Percentiles rank a stretch among this genome's conserved stretches.
These are phyloP conservation scores for Habropoda laboriosa DNA, from an alignment of 1,140 invertebrate species.

Conservation along the genomic window DNA sequence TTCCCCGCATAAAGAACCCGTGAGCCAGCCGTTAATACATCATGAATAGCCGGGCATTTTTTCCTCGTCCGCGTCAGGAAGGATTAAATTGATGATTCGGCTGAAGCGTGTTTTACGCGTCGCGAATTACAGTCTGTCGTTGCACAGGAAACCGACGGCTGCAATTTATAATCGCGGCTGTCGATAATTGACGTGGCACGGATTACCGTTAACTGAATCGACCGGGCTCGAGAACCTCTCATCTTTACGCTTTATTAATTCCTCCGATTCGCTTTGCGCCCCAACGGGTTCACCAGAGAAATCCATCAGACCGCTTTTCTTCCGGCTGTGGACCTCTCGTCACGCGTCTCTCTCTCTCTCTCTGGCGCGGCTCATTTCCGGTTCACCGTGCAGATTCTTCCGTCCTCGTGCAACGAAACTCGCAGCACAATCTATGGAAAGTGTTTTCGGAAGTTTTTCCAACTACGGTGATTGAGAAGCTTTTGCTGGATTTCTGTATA, in stretches of 20 bases:
- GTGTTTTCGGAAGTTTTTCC: background rate
- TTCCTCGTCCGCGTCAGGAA: slow-evolving; percentile 34
- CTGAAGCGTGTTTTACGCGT: slow-evolving; percentile 49
- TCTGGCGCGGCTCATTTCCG: background rate
- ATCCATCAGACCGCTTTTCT: background rate
- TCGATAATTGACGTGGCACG: slow-evolving; percentile 61
- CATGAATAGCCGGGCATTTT: background rate
- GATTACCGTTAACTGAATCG: slow-evolving; percentile 55
- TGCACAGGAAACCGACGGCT: slow-evolving; percentile 24
- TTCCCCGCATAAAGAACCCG: background rate
- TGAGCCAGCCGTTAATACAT: background rate
- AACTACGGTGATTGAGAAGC: background rate
- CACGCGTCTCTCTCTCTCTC: background rate
- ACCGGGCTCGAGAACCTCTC: slow-evolving; percentile 32
- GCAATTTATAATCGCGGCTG: slow-evolving; percentile 62
- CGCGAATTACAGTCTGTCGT: slow-evolving; percentile 47
- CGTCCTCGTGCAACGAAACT: background rate
- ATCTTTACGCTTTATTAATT: slow-evolving; percentile 63
- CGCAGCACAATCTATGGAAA: background rate
- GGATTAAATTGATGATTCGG: slow-evolving; percentile 58
- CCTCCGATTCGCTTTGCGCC: slow-evolving; percentile 33
- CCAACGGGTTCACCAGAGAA: background rate
- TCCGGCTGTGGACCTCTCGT: background rate
- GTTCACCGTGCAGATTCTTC: background rate
- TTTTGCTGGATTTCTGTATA: background rate